Percentiles rank a stretch among this genome's conserved stretches.
phyloP scores from a whole-genome alignment of 2,113 vertebrate species.

The Lathamus discolor region DNA sequence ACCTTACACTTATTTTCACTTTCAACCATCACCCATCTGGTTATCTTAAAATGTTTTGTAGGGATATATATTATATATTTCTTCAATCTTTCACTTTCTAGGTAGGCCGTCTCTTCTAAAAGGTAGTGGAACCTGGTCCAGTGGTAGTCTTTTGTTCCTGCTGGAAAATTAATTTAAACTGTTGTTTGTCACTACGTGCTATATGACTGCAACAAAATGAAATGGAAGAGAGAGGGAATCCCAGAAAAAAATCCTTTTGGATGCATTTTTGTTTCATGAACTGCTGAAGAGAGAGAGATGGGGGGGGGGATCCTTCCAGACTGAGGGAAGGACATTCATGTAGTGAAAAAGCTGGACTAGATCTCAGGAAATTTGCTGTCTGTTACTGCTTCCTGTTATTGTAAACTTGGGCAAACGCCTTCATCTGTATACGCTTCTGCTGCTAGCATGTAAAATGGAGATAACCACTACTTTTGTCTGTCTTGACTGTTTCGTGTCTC shows the following conservation, averaged over 20 bases:
- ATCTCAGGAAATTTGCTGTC: neutral
- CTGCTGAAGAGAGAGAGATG: neutral
- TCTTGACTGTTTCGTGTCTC: neutral
- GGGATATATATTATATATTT: neutral
- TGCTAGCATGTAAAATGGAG: neutral
- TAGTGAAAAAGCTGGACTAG: neutral
- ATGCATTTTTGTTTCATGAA: neutral
- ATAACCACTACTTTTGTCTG: neutral
- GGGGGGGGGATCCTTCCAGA: neutral
- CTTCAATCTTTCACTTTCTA: neutral
- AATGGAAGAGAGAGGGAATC: neutral
- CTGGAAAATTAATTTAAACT: neutral
- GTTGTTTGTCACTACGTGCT: neutral
- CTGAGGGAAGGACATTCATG: neutral
- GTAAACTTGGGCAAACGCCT: neutral
- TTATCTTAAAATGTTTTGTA: neutral
- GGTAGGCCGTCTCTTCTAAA: neutral
- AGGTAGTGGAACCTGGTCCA: neutral
- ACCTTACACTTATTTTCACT: neutral
- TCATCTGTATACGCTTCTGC: neutral
- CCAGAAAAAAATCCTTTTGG: neutral
- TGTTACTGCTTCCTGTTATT: neutral
- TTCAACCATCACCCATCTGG: neutral
- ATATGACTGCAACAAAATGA: neutral
- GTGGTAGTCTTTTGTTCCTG: neutral